Base-by-base conservation (phyloP, 2,888 invertebrate genomes). In the Scaptomyza parva region DNA sequence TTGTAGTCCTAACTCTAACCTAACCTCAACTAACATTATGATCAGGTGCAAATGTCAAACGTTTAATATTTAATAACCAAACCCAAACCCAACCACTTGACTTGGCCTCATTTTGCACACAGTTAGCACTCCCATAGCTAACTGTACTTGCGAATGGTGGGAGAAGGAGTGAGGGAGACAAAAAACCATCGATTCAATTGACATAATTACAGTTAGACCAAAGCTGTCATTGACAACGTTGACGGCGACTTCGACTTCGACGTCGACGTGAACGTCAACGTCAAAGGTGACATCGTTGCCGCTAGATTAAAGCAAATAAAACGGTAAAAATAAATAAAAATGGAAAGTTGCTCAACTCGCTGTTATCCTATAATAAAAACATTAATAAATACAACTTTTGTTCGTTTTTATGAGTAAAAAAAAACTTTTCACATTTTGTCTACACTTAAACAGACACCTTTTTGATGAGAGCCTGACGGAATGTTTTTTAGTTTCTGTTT, bases 121-220 rank as follows among this genome's bases (percentile, higher is more conserved):
- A n/a, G n/a, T n/a, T n/a, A n/a, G n/a, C 17, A 17, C 11, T 5
- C 9, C 5, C 14, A 6, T 5, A 14, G 14, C 14, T 37, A 37
- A 8, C 18, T 12, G 39, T 11, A 18, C 39, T n/a, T 33, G 9
- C 9, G 30, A 3, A 3, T n/a, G n/a, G 4, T 33, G 33, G n/a
- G n/a, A 5, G 5, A 26, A n/a, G n/a, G 12, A 9, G 1, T 30
- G 2, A 30, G 11, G 11, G 11, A 26, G 40, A 47, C 11, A 30
- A 39, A 33, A 33, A 14, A 17, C 28, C 28, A 14, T 47, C 50
- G 14, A 35, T 57, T 60, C 58, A 35, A 62, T 76, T 78, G 62
- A 39, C 61, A 80, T 70, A 73, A 83, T 86, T 85, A 64, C 59
- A 48, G 57, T 62, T 69, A 48, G 40, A 28, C 41, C 48, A 22